Percentiles rank a stretch among this genome's conserved stretches.
These are phyloP conservation scores for Beris morrisii DNA, from an alignment of 2,888 invertebrate genomes.

Conservation along the genomic window DNA sequence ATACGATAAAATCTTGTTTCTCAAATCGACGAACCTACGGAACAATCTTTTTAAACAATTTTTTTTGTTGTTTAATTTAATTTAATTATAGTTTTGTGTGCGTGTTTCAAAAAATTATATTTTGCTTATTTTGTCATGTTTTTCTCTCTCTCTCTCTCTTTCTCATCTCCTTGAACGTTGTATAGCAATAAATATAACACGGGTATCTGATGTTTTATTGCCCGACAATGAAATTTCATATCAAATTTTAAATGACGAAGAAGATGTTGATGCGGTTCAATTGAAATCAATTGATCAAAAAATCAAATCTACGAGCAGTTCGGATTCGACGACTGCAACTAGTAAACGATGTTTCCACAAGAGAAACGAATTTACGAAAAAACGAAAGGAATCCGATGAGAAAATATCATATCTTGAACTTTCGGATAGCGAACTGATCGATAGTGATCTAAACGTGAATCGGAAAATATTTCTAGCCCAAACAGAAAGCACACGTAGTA, in stretches of 20 bases:
- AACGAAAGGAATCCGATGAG: conserved; percentile 33
- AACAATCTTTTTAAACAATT: not conserved
- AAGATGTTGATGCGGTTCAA: too few species aligned
- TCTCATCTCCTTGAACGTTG: conserved; percentile 2
- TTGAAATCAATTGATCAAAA: too few species aligned
- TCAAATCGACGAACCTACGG: not conserved
- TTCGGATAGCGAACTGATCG: conserved; percentile 9
- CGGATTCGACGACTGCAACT: not conserved
- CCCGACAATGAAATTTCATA: conserved; percentile 26
- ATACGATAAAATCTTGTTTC: not conserved
- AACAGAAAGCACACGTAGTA: conserved; percentile 7
- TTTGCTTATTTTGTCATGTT: conserved; percentile 18
- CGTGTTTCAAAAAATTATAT: not conserved
- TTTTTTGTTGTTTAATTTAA: not conserved
- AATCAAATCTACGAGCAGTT: too few species aligned
- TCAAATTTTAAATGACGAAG: conserved; percentile 13
- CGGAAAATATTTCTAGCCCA: not conserved
- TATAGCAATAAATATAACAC: conserved; percentile 32
- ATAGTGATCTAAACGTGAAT: not conserved
- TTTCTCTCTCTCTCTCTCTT: conserved; percentile 22
- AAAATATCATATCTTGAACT: conserved; percentile 20
- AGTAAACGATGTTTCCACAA: conserved; percentile 35
- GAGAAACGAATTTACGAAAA: conserved; percentile 35
- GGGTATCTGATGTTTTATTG: conserved; percentile 26
- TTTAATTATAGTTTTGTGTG: conserved; percentile 6